Percentiles rank a stretch among this genome's conserved stretches.
Conservation (phyloP, 2,888 invertebrate genomes). For the Andrena haemorrhoa region DNA sequence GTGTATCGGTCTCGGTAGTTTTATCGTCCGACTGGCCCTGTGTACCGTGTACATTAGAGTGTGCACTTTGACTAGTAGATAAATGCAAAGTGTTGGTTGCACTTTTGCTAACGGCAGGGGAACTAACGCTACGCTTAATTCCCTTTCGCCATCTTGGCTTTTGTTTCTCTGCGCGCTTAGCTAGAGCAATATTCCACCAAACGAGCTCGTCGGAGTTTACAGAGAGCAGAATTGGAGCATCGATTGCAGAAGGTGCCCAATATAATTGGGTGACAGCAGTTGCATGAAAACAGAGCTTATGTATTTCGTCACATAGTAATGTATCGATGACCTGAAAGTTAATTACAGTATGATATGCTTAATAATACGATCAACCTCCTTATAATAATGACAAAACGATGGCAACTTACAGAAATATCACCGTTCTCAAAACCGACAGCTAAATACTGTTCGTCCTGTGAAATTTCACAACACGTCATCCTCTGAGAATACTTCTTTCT, state of each 20-base stretch:
- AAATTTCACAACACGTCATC: constrained; percentile 82
- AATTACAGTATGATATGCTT: neutral
- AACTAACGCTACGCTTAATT: constrained; percentile 73
- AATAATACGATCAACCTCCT: neutral
- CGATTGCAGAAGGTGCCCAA: constrained; percentile 77
- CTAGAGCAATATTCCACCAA: constrained; percentile 80
- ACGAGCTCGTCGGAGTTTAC: constrained; percentile 79
- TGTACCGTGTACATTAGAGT: constrained; percentile 36
- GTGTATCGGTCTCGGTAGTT: constrained; percentile 14
- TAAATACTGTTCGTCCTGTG: constrained; percentile 87
- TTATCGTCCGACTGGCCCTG: constrained; percentile 25
- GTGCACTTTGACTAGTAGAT: constrained; percentile 63
- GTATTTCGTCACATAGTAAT: constrained; percentile 58
- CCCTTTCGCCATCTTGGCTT: constrained; percentile 74
- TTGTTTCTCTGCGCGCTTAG: constrained; percentile 58
- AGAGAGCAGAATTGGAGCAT: constrained; percentile 78
- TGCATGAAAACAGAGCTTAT: constrained; percentile 75
- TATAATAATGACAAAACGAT: neutral
- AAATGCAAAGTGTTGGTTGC: constrained; percentile 63
- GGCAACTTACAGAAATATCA: constrained; percentile 87
- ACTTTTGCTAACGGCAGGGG: constrained; percentile 54
- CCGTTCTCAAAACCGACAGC: constrained; percentile 89
- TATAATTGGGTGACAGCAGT: constrained; percentile 76
- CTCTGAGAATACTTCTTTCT: constrained; percentile 42
- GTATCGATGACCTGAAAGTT: constrained; percentile 77